Evolutionary conservation across 2,113 vertebrate species (phyloP), one percentile per base, ranked within the genome.

Genomic region (Perca flavescens): DNA sequence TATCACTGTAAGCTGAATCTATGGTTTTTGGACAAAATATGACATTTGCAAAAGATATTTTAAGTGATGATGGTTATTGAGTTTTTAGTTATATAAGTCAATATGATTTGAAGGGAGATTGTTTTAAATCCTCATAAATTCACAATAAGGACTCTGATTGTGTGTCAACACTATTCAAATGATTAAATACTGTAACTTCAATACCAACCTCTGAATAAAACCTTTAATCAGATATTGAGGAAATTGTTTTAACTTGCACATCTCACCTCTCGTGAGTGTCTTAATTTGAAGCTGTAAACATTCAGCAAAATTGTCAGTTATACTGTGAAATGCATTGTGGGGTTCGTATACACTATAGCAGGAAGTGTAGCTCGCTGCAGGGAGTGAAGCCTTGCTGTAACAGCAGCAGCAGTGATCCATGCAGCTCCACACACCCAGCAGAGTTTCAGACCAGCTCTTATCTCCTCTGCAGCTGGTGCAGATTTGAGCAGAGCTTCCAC

Each of bases 381-480:
- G 17, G 49, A 63, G 52, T 8, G 49, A 31, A 54, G 78, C 56
- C 47, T 53, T 11, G 40, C 52, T 74, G 81, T 71, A 71, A 79
- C 54, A 63, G 16, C 67, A 72, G 76, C 76, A 82, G 64, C 79
- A 56, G 28, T 82, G 84, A 90, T 80, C 86, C 79, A 52, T 31
- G 74, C 54, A 25, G 77, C 79, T 68, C 50, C 72, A 22, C 67
- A 1, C 60, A 80, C 21, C 70, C 75, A 73, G 86, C 74, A 25
- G 71, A 36, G 68, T 25, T 22, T 78, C 80, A 81, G 54, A 13
- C 22, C 15, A 17, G 25, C 69, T 56, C 85, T 91, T 89, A 88
- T 94, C 91, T 90, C 21, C 68, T 60, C 66, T 65, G 77, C 85
- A 88, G 85, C 91, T 83, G 83, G 83, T 84, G 71, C 79, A 86